Evolutionary conservation across 2,888 invertebrate species (phyloP).

Genomic region (Venustoraphidia nigricollis): DNA sequence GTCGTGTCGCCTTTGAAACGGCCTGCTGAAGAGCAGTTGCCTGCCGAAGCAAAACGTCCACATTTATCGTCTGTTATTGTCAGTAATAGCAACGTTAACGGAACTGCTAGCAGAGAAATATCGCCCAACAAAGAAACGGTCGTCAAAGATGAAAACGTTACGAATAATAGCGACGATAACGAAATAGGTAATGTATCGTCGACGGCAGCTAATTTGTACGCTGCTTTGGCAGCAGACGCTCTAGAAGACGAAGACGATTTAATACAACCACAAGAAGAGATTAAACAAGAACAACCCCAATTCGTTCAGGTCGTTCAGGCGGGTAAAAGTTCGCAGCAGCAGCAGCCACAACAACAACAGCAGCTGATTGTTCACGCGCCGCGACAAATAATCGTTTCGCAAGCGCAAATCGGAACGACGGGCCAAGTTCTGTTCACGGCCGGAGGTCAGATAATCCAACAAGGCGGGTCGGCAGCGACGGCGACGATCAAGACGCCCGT

Average conservation of each 20-base stretch:
- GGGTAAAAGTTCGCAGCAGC: constrained; percentile 13
- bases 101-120: constrained; percentile 25
- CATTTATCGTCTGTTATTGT: constrained; percentile 17
- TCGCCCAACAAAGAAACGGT: constrained; percentile 32
- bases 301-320: constrained; percentile 11
- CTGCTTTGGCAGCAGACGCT: constrained; percentile 70
- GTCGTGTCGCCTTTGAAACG: constrained; percentile 20
- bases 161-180: constrained; percentile 30
- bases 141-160: constrained; percentile 20
- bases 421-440: constrained; percentile 20
- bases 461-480: constrained; percentile 9
- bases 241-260: constrained; percentile 61
- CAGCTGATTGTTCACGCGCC: constrained; percentile 20
- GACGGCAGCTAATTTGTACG: constrained; percentile 72
- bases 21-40: constrained; percentile 24
- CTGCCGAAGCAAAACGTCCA: constrained; percentile 27
- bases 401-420: constrained; percentile 16
- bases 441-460: constrained; percentile 21
- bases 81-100: constrained; percentile 16
- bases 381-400: constrained; percentile 35
- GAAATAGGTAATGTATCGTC: constrained; percentile 38
- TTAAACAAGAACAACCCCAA: constrained; percentile 12
- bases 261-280: neutral
- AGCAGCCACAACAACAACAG: constrained; percentile 20
- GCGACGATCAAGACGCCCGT: constrained; percentile 19